Conservation (phyloP, 2,888 invertebrate species). For the Eretmocerus hayati region DNA sequence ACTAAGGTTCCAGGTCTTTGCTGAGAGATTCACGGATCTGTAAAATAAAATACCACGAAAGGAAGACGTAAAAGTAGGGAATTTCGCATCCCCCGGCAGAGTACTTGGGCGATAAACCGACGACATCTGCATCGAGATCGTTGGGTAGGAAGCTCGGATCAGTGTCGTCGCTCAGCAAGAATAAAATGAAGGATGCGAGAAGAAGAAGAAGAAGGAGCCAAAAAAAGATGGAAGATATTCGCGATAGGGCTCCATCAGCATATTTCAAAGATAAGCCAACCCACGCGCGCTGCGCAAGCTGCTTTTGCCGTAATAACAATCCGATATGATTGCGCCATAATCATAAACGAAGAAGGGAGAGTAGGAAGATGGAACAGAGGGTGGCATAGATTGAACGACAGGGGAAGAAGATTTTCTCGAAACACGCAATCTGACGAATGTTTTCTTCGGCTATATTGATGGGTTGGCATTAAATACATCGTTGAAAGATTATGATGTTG, state of each 20-base stretch:
- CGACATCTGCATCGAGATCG: constrained; percentile 5
- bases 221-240: constrained; percentile 16
- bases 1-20: too few relatives aligned
- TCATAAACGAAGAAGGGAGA: constrained; percentile 16
- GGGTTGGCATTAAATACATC: too few relatives aligned
- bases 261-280: constrained; percentile 46
- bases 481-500: too few relatives aligned
- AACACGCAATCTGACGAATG: too few relatives aligned
- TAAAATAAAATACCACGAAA: too few relatives aligned
- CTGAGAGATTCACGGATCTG: too few relatives aligned
- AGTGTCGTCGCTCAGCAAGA: not conserved
- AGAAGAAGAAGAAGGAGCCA: constrained; percentile 8
- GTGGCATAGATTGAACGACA: constrained; percentile 24
- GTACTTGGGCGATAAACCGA: constrained; percentile 9
- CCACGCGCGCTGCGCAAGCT: constrained; percentile 1
- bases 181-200: not conserved
- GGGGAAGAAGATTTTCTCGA: constrained; percentile 42
- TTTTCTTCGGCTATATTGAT: too few relatives aligned
- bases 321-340: constrained; percentile 44
- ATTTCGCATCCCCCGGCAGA: not conserved
- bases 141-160: too few relatives aligned
- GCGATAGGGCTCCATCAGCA: constrained; percentile 43
- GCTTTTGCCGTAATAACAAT: constrained; percentile 44
- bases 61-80: not conserved
- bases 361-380: not conserved